Base-by-base conservation (phyloP, 37 sponge, comb jelly and placozoan genomes). In the Diacarnus erythraeanus region DNA sequence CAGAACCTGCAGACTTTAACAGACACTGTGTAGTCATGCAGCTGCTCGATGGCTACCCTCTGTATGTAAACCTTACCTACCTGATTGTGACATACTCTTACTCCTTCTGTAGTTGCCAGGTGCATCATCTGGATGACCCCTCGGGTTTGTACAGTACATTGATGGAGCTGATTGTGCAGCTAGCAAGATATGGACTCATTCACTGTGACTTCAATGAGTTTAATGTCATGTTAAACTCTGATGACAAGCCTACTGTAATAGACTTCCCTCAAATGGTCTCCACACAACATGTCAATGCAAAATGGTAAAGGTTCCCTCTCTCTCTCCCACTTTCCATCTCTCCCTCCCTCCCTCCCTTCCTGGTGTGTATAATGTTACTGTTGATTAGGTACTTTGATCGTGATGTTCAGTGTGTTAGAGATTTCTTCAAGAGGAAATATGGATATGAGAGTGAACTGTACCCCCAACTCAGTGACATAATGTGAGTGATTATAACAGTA, bases 201-300 rank as follows among this genome's bases (percentile, higher is more conserved):
- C 99, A 99, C 69, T 94, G 99, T 39, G 99, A 99, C 81, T 97
- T 96, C 80, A 99, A 99, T 59, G 95, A 99, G 81, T 99, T 99
- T 74, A 99, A 99, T 66, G 71, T 99, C 18, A 77, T 99, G 34
- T 26, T 99, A 0, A 86, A 97, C 83, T 87, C 87, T 2, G 69
- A 89, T 38, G 99, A 92, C 61, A 54, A 69, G 26, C 79, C 92
- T 17, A 99, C 91, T 6, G 51, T 99, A 10, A 99, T 99, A 63
- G 99, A 99, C 44, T 90, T 99, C 47, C 99, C 99, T 23, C 99
- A 99, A 77, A 99, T 99, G 99, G 87, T 99, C 17, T 94, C 99
- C 31, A 97, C 91, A 0, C 76, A 90, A 22, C 99, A 99, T 67
- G 22, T 44, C 27, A 92, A 97, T 80, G 99, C 99, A n/a, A 75